Percentiles rank a stretch among this genome's conserved stretches.
These are phyloP conservation scores for Tryphoninae sp. DNA, from an alignment of 2,888 invertebrate genomes.

Conservation along the genomic window DNA sequence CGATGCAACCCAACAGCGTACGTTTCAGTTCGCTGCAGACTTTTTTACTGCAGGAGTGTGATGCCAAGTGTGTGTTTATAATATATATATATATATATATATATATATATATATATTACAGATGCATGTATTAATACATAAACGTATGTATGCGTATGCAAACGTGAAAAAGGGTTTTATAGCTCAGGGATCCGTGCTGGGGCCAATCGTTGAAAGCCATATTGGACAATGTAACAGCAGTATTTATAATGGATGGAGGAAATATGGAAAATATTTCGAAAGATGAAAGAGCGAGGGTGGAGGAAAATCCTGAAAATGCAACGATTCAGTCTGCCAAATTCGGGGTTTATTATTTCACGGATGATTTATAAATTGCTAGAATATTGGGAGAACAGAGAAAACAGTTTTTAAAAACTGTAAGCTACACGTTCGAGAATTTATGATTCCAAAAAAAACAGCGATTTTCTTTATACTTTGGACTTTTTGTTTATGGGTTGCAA, in stretches of 20 bases:
- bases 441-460: too few relatives aligned
- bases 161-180: slow-evolving; percentile 30
- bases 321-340: background rate
- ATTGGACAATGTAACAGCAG: slow-evolving; percentile 35
- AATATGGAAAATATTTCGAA: slow-evolving; percentile 5
- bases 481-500: too few relatives aligned
- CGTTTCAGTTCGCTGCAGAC: slow-evolving; percentile 44
- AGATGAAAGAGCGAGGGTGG: too few relatives aligned
- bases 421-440: too few relatives aligned
- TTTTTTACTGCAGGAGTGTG: slow-evolving; percentile 25
- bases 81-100: slow-evolving; percentile 20
- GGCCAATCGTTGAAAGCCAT: slow-evolving; percentile 43
- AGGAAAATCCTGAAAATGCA: slow-evolving; percentile 20
- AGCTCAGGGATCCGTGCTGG: slow-evolving; percentile 24
- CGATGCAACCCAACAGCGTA: slow-evolving; percentile 37
- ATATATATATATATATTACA: slow-evolving; percentile 14
- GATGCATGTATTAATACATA: background rate
- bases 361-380: background rate
- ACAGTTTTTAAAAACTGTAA: background rate
- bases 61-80: slow-evolving; percentile 2
- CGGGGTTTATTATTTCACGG: background rate
- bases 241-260: slow-evolving; percentile 36
- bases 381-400: background rate
- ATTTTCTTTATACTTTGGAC: too few relatives aligned
- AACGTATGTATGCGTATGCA: background rate